Evolutionary conservation across 2,888 invertebrate genomes (phyloP), one percentile per base, ranked within the genome.

Genomic region (Epistrophella euchroma): DNA sequence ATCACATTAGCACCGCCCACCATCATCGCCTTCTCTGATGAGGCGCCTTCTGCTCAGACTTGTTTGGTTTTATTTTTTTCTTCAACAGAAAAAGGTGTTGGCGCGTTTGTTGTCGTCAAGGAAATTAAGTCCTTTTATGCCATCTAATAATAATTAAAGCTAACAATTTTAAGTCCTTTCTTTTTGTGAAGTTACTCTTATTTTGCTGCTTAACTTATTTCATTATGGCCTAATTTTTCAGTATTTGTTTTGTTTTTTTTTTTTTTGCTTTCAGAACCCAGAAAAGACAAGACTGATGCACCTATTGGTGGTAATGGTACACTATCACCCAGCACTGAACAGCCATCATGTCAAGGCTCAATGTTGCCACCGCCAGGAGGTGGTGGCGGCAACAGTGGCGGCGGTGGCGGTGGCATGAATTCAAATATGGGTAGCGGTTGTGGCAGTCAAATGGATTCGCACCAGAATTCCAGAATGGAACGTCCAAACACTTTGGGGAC

Each of bases 231-330:
- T 52, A 52, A 45, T 43, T n/a, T 75, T 32, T n/a, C n/a, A n/a
- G n/a, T n/a, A n/a, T n/a, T n/a, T n/a, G n/a, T n/a, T n/a, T n/a
- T 60, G 50, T 64, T 40, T 88, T 9, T 47, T 32, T 4, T 28
- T 71, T 83, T 82, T 90, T 89, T 89, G 88, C 89, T 91, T 95
- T 43, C 95, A 97, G 97, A 97, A 95, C 96, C 97, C 95, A 96
- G 97, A 95, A 97, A 97, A 95, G 97, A 97, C 94, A 97, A 97
- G 95, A 96, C 96, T 95, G 97, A 97, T 93, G 94, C 92, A 91
- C 91, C 90, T 89, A 90, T 91, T 89, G 91, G 92, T 90, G 91
- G 92, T 89, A 94, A 94, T 93, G 95, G 95, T 92, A 94, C 94
- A 90, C 92, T 95, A 90, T 95, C 95, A 91, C 94, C 94, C 88